These are phyloP conservation scores for Microcaecilia unicolor DNA, from an alignment of 2,797 vertebrate genomes.

Conservation along the genomic window DNA sequence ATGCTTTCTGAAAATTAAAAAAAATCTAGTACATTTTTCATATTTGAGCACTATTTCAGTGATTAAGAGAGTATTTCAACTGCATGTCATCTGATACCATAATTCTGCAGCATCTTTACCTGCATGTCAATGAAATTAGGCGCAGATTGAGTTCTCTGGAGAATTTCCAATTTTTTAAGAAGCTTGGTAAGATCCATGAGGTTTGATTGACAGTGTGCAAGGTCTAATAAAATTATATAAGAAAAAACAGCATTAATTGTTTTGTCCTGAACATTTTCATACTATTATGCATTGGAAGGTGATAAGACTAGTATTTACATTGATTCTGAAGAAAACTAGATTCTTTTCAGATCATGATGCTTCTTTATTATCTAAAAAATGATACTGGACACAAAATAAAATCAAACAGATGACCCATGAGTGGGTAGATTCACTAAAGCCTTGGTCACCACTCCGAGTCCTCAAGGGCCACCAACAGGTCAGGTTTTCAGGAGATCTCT, in stretches of 20 bases:
- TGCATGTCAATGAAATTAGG: conserved; percentile 97
- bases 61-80: conserved; percentile 5
- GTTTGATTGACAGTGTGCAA: conserved; percentile 90
- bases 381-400: too few species aligned
- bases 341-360: too few species aligned
- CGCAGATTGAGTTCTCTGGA: conserved; percentile 94
- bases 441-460: too few species aligned
- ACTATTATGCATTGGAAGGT: too few species aligned
- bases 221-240: conserved; percentile 60
- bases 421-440: too few species aligned
- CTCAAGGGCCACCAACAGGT: too few species aligned
- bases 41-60: background rate
- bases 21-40: background rate
- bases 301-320: too few species aligned
- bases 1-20: conserved; percentile 11
- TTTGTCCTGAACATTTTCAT: too few species aligned
- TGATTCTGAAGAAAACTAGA: too few species aligned
- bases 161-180: conserved; percentile 92
- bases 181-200: conserved; percentile 90
- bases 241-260: conserved; percentile 19
- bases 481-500: too few species aligned
- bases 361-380: too few species aligned
- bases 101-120: conserved; percentile 51
- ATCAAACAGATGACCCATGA: too few species aligned
- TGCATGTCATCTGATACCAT: background rate